These are phyloP conservation scores for Phoenoteleia sp. DNA, from an alignment of 2,888 invertebrate genomes.

Conservation along the genomic window DNA sequence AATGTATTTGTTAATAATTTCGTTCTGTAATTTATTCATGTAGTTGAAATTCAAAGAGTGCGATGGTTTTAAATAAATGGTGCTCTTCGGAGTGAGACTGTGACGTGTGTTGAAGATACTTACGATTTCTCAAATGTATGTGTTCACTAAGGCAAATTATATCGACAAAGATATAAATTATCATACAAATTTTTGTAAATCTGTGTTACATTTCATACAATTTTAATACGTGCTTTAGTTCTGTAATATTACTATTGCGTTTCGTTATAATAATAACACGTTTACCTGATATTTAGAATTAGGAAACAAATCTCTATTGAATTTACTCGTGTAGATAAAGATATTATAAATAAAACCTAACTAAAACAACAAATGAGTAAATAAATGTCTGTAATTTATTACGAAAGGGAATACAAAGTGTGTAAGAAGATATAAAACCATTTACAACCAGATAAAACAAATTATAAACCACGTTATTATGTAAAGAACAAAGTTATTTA, in stretches of 20 bases:
- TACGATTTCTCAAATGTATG: constrained; percentile 55
- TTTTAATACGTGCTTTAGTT: constrained; percentile 41
- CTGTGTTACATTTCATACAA: constrained; percentile 49
- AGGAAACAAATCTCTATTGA: constrained; percentile 76
- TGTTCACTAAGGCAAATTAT: constrained; percentile 54
- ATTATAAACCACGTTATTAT: no score
- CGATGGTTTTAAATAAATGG: constrained; percentile 17
- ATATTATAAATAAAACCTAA: constrained; percentile 77
- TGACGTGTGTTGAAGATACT: constrained; percentile 44
- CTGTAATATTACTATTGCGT: constrained; percentile 27
- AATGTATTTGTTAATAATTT: background rate
- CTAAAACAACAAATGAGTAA: constrained; percentile 50
- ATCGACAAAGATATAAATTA: constrained; percentile 39
- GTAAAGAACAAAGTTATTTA: no score
- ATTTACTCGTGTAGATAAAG: constrained; percentile 78
- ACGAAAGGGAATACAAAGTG: no score
- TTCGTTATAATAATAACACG: constrained; percentile 76
- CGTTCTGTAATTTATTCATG: background rate
- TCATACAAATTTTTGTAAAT: constrained; percentile 39
- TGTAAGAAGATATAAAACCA: no score
- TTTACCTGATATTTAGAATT: constrained; percentile 78
- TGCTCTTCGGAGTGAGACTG: constrained; percentile 48
- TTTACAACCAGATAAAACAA: no score
- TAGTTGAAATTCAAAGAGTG: constrained; percentile 11
- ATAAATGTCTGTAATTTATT: background rate